Evolutionary conservation across 1,140 invertebrate genomes (phyloP).

Genomic region (Heliothis subflexa): DNA sequence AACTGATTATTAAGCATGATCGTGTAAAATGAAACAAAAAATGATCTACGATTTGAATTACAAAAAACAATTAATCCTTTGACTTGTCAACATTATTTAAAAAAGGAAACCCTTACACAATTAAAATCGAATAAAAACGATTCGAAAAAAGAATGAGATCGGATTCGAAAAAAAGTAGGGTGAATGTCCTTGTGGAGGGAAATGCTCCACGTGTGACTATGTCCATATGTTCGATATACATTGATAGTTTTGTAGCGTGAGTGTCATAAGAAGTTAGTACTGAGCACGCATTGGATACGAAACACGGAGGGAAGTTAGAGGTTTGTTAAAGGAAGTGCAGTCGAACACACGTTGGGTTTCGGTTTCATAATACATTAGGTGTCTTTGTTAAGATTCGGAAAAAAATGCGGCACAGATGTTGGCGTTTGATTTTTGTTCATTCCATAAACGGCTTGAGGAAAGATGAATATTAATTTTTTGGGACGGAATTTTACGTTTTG

Average conservation of each 20-base stretch:
- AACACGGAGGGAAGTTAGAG: background rate
- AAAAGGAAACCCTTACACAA: constrained; percentile 69
- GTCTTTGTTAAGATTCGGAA: constrained; percentile 43
- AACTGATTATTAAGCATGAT: background rate
- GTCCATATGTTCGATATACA: constrained; percentile 59
- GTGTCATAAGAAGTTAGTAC: background rate
- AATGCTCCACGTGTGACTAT: constrained; percentile 52
- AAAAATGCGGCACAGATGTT: constrained; percentile 41
- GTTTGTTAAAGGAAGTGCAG: constrained; percentile 29
- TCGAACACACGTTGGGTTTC: constrained; percentile 35
- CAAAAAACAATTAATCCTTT: constrained; percentile 69
- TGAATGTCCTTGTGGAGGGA: constrained; percentile 74
- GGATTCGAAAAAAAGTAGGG: constrained; percentile 66
- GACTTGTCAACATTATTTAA: constrained; percentile 67
- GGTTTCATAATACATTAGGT: constrained; percentile 48
- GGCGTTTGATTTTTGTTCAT: constrained; percentile 33
- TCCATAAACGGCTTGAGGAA: constrained; percentile 32
- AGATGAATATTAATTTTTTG: constrained; percentile 42
- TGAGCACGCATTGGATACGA: constrained; percentile 40
- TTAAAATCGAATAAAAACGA: constrained; percentile 75
- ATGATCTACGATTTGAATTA: constrained; percentile 27
- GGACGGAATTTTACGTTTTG: constrained; percentile 6
- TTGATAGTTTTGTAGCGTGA: constrained; percentile 51
- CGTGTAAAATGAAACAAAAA: constrained; percentile 7
- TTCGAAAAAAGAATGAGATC: constrained; percentile 73